These are phyloP conservation scores for Sus scrofa DNA, from an alignment of 2,113 vertebrate genomes.

Conservation along the genomic window T2T-Sscrofa CM000827.6:40303001-40303500, in stretches of 20 bases:
- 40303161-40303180: background rate
- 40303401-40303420: background rate
- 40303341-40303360: background rate
- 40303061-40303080: background rate
- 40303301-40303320: background rate
- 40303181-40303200: background rate
- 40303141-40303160: background rate
- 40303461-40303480: background rate
- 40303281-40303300: background rate
- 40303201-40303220: background rate
- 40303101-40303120: background rate
- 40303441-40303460: background rate
- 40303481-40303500: background rate
- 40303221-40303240: background rate
- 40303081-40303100: background rate
- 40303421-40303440: background rate
- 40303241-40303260: fast-evolving
- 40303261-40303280: slow-evolving; percentile 15
- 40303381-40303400: background rate
- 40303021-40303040: background rate
- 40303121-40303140: background rate
- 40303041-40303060: background rate
- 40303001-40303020: background rate
- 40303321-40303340: background rate
- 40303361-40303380: background rate